These are phyloP conservation scores for Sminthurinus aureus DNA, from an alignment of 2,888 invertebrate species.

Conservation along the genomic window DNA sequence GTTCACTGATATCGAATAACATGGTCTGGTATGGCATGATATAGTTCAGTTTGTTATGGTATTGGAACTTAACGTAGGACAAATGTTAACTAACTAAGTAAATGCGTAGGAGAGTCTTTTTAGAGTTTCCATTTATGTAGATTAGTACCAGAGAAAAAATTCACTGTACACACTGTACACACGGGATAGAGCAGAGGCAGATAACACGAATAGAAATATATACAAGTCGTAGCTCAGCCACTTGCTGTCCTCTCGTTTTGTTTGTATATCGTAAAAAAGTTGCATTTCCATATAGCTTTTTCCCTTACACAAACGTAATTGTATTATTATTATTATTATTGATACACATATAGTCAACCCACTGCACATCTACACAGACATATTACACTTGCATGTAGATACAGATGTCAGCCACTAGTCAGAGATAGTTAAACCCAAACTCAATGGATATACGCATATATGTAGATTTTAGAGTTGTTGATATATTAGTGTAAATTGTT, in stretches of 20 bases:
- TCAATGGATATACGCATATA: too few relatives aligned
- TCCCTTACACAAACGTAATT: neutral
- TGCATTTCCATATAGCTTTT: neutral
- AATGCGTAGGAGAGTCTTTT: neutral
- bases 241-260: slow-evolving; percentile 14
- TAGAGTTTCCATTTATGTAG: slow-evolving; percentile 15
- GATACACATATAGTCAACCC: neutral
- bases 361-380: neutral
- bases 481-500: too few relatives aligned
- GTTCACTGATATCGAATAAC: too few relatives aligned
- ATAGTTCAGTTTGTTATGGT: too few relatives aligned
- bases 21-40: too few relatives aligned
- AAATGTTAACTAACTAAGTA: neutral
- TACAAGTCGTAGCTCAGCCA: neutral
- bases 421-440: too few relatives aligned
- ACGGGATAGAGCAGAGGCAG: too few relatives aligned
- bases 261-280: neutral
- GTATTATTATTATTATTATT: neutral
- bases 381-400: neutral
- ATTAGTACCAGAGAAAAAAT: neutral
- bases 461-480: too few relatives aligned
- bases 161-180: neutral
- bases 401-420: neutral
- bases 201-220: too few relatives aligned
- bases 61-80: neutral